These are phyloP conservation scores for Morone saxatilis DNA, from an alignment of 2,113 vertebrate species.

Conservation along the genomic window DNA sequence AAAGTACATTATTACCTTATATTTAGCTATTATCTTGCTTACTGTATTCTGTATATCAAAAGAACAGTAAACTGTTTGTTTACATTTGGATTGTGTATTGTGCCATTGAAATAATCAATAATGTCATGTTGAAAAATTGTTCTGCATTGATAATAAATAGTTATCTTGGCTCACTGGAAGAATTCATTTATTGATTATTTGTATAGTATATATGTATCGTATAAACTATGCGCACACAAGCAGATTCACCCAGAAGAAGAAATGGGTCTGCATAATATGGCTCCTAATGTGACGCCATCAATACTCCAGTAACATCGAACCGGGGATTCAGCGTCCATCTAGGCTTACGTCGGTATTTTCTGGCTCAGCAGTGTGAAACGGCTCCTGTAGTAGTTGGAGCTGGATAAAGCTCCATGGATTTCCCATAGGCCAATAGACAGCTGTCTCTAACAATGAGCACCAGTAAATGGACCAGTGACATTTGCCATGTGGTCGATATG, in stretches of 20 bases:
- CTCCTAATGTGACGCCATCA: slow-evolving; percentile 27
- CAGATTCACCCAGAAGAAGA: background rate
- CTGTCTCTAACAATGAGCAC: slow-evolving; percentile 64
- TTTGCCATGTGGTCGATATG: slow-evolving; percentile 72
- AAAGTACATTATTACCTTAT: background rate
- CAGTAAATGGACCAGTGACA: slow-evolving; percentile 69
- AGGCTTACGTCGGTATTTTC: slow-evolving; percentile 63
- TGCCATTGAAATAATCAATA: background rate
- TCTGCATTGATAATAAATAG: background rate
- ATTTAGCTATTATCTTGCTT: background rate
- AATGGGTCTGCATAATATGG: background rate
- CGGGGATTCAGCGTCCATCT: slow-evolving; percentile 23
- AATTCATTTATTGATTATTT: background rate
- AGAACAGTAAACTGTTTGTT: too few species aligned
- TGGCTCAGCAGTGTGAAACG: slow-evolving; percentile 81
- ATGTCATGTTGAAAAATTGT: background rate
- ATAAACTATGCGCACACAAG: background rate
- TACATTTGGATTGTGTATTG: background rate
- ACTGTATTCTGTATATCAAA: background rate
- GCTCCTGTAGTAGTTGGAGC: slow-evolving; percentile 50
- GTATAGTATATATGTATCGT: background rate
- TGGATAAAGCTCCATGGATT: slow-evolving; percentile 77
- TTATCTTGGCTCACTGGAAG: background rate
- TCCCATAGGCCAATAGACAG: slow-evolving; percentile 73
- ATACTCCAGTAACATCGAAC: slow-evolving; percentile 48